These are phyloP conservation scores for Variabilichromis moorii DNA, from an alignment of 2,113 vertebrate species.

Conservation along the genomic window DNA sequence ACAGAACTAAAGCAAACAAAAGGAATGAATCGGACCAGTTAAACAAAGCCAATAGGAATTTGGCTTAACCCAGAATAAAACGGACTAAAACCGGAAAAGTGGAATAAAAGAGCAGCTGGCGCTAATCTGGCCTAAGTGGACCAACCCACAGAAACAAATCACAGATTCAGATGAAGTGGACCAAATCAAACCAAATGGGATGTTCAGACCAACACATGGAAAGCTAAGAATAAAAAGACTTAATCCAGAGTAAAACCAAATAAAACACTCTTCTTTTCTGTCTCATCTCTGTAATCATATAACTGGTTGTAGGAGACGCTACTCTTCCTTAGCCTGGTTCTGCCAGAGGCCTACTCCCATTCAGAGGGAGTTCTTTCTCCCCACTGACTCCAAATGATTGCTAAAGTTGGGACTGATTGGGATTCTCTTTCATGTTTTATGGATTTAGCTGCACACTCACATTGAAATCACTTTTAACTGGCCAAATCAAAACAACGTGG, in stretches of 20 bases:
- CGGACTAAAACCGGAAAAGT: rapidly evolving
- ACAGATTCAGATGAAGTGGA: not conserved
- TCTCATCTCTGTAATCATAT: not conserved
- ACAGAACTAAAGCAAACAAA: not conserved
- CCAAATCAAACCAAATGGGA: not conserved
- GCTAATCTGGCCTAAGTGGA: not conserved
- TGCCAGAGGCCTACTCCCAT: not conserved
- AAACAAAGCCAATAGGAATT: not conserved
- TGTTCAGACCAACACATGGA: not conserved
- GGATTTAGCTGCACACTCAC: not conserved
- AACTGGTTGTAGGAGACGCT: not conserved
- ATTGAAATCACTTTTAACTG: not conserved
- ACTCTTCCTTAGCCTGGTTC: not conserved
- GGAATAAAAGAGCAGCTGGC: not conserved
- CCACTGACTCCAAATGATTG: not conserved
- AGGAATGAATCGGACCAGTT: not conserved
- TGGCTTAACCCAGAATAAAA: not conserved
- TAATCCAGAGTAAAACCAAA: not conserved
- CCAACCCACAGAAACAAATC: not conserved
- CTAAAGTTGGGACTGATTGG: not conserved
- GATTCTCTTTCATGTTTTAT: not conserved
- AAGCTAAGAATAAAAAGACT: not conserved
- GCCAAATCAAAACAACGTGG: not conserved
- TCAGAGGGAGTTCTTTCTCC: not conserved
- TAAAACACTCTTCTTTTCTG: not conserved